These are phyloP conservation scores for Andricus quercusramuli DNA, from an alignment of 2,888 invertebrate species.

Conservation along the genomic window DNA sequence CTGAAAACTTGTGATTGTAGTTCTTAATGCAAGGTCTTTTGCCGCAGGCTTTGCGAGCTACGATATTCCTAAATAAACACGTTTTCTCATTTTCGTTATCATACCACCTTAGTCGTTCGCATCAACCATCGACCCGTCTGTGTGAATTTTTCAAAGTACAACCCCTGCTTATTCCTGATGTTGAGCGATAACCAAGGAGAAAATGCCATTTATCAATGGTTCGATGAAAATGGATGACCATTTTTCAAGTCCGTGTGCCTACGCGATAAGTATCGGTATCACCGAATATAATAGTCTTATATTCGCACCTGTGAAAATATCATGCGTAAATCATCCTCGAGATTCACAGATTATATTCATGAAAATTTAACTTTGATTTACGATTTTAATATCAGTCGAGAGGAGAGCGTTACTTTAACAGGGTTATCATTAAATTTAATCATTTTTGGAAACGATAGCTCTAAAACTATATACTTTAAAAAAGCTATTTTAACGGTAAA, in stretches of 20 bases:
- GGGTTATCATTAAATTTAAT: background rate
- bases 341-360: background rate
- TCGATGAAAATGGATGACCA: slow-evolving; percentile 55
- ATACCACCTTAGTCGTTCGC: slow-evolving; percentile 24
- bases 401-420: background rate
- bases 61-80: slow-evolving; percentile 38
- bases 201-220: slow-evolving; percentile 52
- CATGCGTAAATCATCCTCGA: background rate
- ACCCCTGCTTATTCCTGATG: slow-evolving; percentile 37
- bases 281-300: slow-evolving; percentile 38
- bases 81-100: slow-evolving; percentile 50
- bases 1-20: slow-evolving; percentile 21
- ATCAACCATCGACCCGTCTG: slow-evolving; percentile 32
- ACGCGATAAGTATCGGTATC: slow-evolving; percentile 55
- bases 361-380: background rate
- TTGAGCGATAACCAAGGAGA: slow-evolving; percentile 46
- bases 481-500: background rate
- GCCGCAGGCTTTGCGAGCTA: slow-evolving; percentile 24
- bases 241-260: slow-evolving; percentile 54
- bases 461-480: background rate
- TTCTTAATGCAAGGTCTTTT: slow-evolving; percentile 13
- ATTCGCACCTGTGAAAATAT: slow-evolving; percentile 33
- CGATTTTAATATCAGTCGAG: background rate
- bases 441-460: background rate
- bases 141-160: slow-evolving; percentile 41